These are phyloP conservation scores for Sarcophilus harrisii DNA, from an alignment of 2,797 vertebrate genomes.

Conservation along the genomic window DNA sequence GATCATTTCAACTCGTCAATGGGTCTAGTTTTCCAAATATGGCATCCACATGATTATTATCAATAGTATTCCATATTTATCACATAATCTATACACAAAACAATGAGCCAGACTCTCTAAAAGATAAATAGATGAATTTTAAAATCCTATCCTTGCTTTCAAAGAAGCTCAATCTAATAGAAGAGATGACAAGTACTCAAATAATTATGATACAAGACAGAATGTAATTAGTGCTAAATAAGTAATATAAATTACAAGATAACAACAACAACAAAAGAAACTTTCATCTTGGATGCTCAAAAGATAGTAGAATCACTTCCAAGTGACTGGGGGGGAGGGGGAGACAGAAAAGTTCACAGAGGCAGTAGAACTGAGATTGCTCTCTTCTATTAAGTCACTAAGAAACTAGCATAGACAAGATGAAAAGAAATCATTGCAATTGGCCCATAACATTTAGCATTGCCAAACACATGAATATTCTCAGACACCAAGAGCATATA, in stretches of 20 bases:
- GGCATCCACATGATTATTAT: constrained; percentile 28
- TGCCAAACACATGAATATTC: not conserved
- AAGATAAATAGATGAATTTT: not conserved
- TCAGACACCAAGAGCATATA: not conserved
- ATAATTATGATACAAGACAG: not conserved
- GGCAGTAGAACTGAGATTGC: not conserved
- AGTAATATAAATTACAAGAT: not conserved
- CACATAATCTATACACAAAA: constrained; percentile 13
- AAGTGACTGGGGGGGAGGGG: no score
- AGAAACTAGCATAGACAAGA: not conserved
- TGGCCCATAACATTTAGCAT: not conserved
- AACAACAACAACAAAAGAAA: not conserved
- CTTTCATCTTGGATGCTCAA: not conserved
- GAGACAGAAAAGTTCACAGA: not conserved
- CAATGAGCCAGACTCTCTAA: not conserved
- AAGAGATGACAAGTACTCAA: constrained; percentile 22
- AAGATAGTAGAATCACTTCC: not conserved
- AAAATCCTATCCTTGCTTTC: not conserved
- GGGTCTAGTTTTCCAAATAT: not conserved
- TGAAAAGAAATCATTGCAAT: not conserved
- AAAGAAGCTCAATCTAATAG: constrained; percentile 13
- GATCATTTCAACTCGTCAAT: constrained; percentile 37
- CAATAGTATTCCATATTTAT: constrained; percentile 32
- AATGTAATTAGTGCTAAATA: not conserved
- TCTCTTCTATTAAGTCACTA: not conserved